A percentile compares a stretch with the other conserved stretches of the same genome.
Evolutionary conservation across 2,888 invertebrate species (phyloP).

Genomic region (Ditula angustiorana): DNA sequence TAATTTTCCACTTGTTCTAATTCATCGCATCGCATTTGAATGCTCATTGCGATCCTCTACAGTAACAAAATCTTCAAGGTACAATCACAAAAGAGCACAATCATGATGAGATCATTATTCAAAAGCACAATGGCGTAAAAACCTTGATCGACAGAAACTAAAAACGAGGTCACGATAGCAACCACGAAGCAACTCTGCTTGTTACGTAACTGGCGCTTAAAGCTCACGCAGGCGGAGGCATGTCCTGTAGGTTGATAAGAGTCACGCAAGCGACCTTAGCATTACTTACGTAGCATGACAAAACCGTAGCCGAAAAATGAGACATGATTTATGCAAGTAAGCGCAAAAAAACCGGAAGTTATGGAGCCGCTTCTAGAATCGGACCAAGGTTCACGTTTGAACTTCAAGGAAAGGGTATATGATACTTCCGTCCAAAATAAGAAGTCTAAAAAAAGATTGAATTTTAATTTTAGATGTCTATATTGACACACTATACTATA

Average conservation of each 20-base stretch:
- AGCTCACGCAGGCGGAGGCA: slow-evolving; percentile 24
- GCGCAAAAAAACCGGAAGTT: too few species aligned
- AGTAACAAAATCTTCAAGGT: slow-evolving; percentile 1
- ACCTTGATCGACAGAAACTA: slow-evolving; percentile 37
- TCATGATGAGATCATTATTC: slow-evolving; percentile 33
- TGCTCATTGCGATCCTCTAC: background rate
- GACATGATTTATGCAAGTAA: background rate
- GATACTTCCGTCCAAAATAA: too few species aligned
- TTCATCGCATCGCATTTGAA: background rate
- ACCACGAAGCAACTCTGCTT: slow-evolving; percentile 15
- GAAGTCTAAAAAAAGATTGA: too few species aligned
- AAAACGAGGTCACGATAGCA: slow-evolving; percentile 30
- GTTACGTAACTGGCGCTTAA: slow-evolving; percentile 20
- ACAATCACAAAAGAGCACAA: slow-evolving; percentile 24
- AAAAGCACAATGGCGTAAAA: slow-evolving; percentile 19
- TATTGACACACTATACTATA: too few species aligned
- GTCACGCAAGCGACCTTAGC: slow-evolving; percentile 29
- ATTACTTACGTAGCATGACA: slow-evolving; percentile 16
- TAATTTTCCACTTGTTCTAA: too few species aligned
- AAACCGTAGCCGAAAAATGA: background rate
- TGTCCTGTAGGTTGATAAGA: slow-evolving; percentile 9
- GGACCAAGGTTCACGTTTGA: too few species aligned
- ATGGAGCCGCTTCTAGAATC: too few species aligned
- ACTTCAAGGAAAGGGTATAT: too few species aligned
- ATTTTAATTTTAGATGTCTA: too few species aligned